Conservation (phyloP, 2,797 vertebrate genomes). For the Clarias platycephalus region DNA sequence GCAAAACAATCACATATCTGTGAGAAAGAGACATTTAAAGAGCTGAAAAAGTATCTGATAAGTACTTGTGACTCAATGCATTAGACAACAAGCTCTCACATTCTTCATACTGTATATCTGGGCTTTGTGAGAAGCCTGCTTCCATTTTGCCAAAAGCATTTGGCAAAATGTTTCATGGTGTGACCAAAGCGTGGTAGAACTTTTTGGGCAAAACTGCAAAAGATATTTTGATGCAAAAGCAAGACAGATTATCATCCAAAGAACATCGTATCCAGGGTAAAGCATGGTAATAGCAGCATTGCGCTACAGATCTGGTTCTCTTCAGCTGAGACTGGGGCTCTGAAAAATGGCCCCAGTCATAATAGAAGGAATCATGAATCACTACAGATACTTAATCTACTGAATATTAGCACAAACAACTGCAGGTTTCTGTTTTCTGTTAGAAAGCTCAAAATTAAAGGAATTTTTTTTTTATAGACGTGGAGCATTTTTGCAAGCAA, state of each 20-base stretch:
- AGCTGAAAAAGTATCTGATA: background rate
- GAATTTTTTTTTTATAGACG: background rate
- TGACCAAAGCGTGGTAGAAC: background rate
- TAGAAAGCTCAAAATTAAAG: too few relatives aligned
- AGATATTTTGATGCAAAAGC: background rate
- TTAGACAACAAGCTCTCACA: background rate
- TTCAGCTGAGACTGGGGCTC: too few relatives aligned
- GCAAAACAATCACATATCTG: background rate
- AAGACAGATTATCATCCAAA: background rate
- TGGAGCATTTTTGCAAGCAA: background rate
- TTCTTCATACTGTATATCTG: background rate
- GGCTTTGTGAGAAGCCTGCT: background rate
- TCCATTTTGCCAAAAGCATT: background rate
- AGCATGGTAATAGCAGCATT: background rate
- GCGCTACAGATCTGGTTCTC: too few relatives aligned
- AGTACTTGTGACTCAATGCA: background rate
- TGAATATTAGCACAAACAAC: too few relatives aligned
- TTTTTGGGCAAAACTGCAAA: background rate
- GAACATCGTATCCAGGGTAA: background rate
- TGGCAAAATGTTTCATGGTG: background rate
- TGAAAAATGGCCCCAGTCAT: too few relatives aligned
- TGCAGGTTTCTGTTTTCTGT: background rate
- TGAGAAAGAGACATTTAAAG: background rate
- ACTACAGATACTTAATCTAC: too few relatives aligned
- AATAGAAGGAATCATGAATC: background rate